These are phyloP conservation scores for Ia io DNA, from an alignment of 2,113 vertebrate genomes.

Conservation along the genomic window DNA sequence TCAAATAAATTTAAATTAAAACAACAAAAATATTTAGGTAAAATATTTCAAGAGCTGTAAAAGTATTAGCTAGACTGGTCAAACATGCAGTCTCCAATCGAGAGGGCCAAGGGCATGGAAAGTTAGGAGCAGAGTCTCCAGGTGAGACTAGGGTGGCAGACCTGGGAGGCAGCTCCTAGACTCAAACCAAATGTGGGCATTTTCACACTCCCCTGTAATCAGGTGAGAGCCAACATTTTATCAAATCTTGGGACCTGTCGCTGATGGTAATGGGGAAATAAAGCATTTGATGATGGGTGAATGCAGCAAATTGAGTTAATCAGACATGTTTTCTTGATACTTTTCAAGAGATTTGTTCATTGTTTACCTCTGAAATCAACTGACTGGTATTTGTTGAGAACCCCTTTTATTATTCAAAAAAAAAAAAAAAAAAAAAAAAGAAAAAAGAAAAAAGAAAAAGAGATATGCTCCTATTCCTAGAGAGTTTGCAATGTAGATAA, in stretches of 20 bases:
- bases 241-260: neutral
- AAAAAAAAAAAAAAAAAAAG: neutral
- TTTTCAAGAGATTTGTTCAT: neutral
- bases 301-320: neutral
- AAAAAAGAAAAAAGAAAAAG: neutral
- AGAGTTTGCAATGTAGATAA: neutral
- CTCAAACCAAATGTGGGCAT: rapidly evolving
- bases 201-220: rapidly evolving
- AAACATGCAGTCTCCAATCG: neutral
- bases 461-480: neutral
- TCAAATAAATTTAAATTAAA: conserved; percentile 3
- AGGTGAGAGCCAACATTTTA: neutral
- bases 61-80: neutral
- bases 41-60: neutral
- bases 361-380: neutral
- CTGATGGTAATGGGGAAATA: neutral
- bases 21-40: neutral
- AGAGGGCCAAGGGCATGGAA: neutral
- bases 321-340: neutral
- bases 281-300: neutral
- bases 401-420: neutral
- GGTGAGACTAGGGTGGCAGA: neutral
- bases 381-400: neutral
- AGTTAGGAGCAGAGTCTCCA: neutral
- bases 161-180: neutral